Percentiles rank a stretch among this genome's conserved stretches.
Conservation (phyloP, 37 sponge, comb jelly and placozoan species). For the Geodia barretti region DNA sequence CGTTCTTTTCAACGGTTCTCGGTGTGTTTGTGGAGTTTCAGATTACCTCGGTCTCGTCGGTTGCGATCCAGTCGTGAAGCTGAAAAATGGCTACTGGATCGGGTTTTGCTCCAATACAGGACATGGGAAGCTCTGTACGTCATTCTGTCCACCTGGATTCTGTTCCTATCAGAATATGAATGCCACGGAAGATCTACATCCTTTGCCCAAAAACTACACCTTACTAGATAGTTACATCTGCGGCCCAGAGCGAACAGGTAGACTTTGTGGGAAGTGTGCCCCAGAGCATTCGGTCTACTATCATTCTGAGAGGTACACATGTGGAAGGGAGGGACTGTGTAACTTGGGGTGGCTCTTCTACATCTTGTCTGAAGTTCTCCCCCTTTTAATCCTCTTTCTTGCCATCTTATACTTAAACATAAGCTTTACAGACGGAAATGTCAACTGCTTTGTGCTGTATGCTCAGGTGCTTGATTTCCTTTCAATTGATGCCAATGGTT, state of each 20-base stretch:
- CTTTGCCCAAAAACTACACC: neutral
- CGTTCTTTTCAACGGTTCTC: neutral
- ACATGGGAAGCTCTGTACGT: neutral
- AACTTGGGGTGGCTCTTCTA: constrained; percentile 26
- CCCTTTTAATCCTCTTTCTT: constrained; percentile 16
- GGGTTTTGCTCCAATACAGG: neutral
- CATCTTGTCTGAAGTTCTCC: constrained; percentile 38
- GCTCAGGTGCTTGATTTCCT: constrained; percentile 24
- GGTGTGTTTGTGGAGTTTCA: neutral
- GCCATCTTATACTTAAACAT: constrained; percentile 17
- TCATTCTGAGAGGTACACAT: constrained; percentile 17
- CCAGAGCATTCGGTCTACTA: constrained; percentile 16
- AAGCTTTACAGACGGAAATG: constrained; percentile 39
- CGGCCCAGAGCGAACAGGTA: constrained; percentile 17
- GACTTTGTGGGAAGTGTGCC: constrained; percentile 30
- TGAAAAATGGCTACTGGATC: constrained; percentile 8
- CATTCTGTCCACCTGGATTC: constrained; percentile 30
- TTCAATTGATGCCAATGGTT: constrained; percentile 27
- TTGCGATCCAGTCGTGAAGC: too few species aligned
- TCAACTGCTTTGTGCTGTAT: constrained; percentile 28
- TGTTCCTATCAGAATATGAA: neutral
- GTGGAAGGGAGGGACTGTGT: constrained; percentile 10
- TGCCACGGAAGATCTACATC: neutral
- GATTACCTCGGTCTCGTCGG: neutral
- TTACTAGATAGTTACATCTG: constrained; percentile 22